Evolutionary conservation across 2,888 invertebrate genomes (phyloP).

Genomic region (Prionchulus punctatus): DNA sequence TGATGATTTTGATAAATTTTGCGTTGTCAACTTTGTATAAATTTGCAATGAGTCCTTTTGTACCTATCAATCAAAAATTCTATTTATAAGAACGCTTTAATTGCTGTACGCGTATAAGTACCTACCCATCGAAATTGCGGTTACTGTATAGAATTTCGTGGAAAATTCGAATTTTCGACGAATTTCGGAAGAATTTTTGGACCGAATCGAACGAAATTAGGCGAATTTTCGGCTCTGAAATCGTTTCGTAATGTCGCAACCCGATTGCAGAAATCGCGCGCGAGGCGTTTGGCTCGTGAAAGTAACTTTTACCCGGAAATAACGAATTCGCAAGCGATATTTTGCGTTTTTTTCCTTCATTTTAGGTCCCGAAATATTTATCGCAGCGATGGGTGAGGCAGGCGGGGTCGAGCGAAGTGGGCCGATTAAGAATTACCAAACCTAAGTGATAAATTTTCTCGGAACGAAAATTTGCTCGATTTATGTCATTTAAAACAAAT

Average conservation of each 20-base stretch:
- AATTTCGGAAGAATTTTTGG: too few relatives aligned
- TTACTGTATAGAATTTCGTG: too few relatives aligned
- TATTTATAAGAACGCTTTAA: too few relatives aligned
- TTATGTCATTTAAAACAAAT: neutral
- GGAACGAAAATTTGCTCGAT: neutral
- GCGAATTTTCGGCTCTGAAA: too few relatives aligned
- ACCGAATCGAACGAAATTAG: too few relatives aligned
- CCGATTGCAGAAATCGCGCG: neutral
- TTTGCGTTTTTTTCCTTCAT: neutral
- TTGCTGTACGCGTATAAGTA: too few relatives aligned
- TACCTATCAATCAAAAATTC: too few relatives aligned
- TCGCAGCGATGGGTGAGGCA: constrained; percentile 6
- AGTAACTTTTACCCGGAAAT: neutral
- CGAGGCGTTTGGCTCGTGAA: neutral
- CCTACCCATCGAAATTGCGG: too few relatives aligned
- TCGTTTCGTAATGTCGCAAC: neutral
- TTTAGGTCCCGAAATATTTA: constrained; percentile 14
- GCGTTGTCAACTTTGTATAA: too few relatives aligned
- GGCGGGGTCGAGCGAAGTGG: constrained; percentile 6
- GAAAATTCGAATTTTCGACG: too few relatives aligned
- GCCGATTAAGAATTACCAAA: neutral
- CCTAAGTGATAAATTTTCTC: neutral
- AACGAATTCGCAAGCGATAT: neutral
- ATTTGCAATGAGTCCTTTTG: too few relatives aligned
- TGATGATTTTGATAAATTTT: too few relatives aligned